phyloP scores from a whole-genome alignment of 1,140 invertebrate genomes.

The Himalopsyche phryganea region DNA sequence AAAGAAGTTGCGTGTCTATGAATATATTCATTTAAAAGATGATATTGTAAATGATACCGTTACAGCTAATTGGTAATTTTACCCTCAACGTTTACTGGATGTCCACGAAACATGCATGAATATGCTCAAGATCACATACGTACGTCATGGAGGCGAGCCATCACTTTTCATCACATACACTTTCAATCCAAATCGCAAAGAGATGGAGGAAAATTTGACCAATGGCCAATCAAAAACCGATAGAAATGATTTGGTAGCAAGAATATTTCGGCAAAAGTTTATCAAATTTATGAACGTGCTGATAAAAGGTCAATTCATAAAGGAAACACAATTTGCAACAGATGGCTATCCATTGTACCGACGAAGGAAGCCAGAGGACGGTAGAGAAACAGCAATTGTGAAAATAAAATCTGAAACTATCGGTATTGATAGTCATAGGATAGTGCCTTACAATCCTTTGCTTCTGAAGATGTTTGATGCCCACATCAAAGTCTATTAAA shows the following conservation, averaged over 20 bases:
- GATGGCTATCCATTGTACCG: too few species aligned
- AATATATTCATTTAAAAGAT: conserved; percentile 40
- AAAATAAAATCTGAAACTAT: background rate
- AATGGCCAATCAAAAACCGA: conserved; percentile 34
- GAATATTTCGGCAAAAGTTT: conserved; percentile 50
- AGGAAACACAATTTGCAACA: conserved; percentile 1
- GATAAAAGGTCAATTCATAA: conserved; percentile 31
- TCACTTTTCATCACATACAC: conserved; percentile 49
- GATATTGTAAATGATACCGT: conserved; percentile 34
- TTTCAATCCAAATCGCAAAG: conserved; percentile 50
- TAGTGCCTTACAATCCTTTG: background rate
- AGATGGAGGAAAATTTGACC: conserved; percentile 37
- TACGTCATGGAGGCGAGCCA: conserved; percentile 41
- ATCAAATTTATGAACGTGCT: conserved; percentile 44
- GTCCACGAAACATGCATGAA: conserved; percentile 45
- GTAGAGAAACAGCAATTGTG: background rate
- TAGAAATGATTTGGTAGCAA: conserved; percentile 37
- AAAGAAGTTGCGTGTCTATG: conserved; percentile 39
- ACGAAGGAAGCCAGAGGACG: background rate
- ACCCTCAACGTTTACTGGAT: conserved; percentile 40
- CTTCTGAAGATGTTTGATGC: background rate
- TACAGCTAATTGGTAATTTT: conserved; percentile 37
- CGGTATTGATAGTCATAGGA: background rate
- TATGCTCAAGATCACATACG: conserved; percentile 44
- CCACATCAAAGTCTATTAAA: too few species aligned